phyloP scores from a whole-genome alignment of 35 echinoderm and acorn worm genomes.

The Eucidaris tribuloides region DNA sequence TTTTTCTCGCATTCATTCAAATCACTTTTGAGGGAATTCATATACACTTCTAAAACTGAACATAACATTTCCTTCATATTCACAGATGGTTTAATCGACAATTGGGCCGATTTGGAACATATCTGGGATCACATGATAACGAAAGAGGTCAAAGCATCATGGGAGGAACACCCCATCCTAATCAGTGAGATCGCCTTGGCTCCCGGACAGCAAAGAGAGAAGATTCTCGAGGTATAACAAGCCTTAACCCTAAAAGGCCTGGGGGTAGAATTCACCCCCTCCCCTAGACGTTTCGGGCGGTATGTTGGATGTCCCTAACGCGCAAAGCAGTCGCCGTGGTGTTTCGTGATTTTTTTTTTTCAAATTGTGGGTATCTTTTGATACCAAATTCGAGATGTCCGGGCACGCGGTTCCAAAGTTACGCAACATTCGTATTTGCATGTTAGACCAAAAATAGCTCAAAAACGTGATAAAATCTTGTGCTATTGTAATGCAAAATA shows the following conservation, averaged over 20 bases:
- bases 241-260: neutral
- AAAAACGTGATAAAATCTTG: too few relatives aligned
- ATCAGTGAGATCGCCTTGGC: constrained; percentile 81
- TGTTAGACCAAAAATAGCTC: too few relatives aligned
- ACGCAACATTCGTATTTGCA: too few relatives aligned
- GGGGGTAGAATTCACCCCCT: too few relatives aligned
- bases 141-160: constrained; percentile 35
- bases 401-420: neutral
- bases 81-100: constrained; percentile 66
- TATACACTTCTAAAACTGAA: too few relatives aligned
- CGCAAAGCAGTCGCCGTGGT: neutral
- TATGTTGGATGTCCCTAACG: neutral
- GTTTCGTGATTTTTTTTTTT: neutral
- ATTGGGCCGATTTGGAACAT: constrained; percentile 81
- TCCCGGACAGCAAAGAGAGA: constrained; percentile 76
- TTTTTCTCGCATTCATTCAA: too few relatives aligned
- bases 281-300: too few relatives aligned
- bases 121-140: constrained; percentile 83
- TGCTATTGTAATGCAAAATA: too few relatives aligned
- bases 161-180: constrained; percentile 76
- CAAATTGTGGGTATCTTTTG: neutral
- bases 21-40: too few relatives aligned
- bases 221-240: constrained; percentile 53
- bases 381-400: neutral
- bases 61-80: neutral